Conservation (phyloP, 2,113 vertebrate species). For the human (Homo sapiens) region GRCh38 chr5:147246001-147246500, state of each 20-base stretch:
- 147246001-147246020: conserved; percentile 6
- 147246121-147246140: conserved; percentile 32
- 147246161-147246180: conserved; percentile 3
- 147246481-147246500: neutral
- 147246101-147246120: conserved; percentile 33
- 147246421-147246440: neutral
- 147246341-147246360: neutral
- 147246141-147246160: neutral
- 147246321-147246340: neutral
- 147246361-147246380: neutral
- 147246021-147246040: neutral
- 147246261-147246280: neutral
- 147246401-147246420: neutral
- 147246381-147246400: neutral
- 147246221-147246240: conserved; percentile 4
- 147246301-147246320: neutral
- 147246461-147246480: neutral
- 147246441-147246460: neutral
- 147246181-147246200: neutral
- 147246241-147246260: neutral
- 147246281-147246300: neutral
- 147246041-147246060: neutral
- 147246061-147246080: neutral
- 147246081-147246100: neutral
- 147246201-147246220: conserved; percentile 32